phyloP scores from a whole-genome alignment of 2,113 vertebrate genomes.

The Sprattus sprattus region DNA sequence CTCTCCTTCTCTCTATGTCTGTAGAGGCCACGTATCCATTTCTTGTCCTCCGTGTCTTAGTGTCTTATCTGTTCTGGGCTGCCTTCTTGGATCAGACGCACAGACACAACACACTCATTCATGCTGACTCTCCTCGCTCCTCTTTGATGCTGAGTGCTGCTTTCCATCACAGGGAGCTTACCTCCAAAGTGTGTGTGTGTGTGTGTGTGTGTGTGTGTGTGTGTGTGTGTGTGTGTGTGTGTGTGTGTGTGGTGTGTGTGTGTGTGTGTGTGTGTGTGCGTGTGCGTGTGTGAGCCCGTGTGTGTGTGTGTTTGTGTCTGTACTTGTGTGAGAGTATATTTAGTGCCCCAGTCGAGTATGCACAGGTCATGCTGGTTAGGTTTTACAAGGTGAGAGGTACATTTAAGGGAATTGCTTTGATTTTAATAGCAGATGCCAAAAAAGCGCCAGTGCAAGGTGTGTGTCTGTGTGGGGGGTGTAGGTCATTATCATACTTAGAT shows the following conservation, averaged over 20 bases:
- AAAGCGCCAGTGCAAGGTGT: background rate
- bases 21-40: background rate
- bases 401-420: background rate
- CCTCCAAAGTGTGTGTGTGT: constrained; percentile 38
- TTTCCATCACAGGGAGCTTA: constrained; percentile 56
- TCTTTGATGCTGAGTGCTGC: constrained; percentile 61
- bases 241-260: background rate
- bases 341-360: background rate
- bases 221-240: constrained; percentile 27
- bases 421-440: background rate
- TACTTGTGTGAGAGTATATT: background rate
- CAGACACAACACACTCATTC: constrained; percentile 20
- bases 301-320: background rate
- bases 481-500: too few species aligned
- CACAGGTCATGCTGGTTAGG: background rate
- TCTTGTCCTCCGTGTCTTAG: background rate
- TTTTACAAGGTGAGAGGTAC: background rate
- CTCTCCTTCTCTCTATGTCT: constrained; percentile 16
- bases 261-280: constrained; percentile 20
- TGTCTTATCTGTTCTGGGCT: constrained; percentile 18
- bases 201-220: constrained; percentile 44
- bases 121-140: constrained; percentile 15
- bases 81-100: constrained; percentile 17
- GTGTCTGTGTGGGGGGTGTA: background rate
- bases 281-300: constrained; percentile 24